phyloP scores from a whole-genome alignment of 2,888 invertebrate genomes.

The Mantis religiosa region DNA sequence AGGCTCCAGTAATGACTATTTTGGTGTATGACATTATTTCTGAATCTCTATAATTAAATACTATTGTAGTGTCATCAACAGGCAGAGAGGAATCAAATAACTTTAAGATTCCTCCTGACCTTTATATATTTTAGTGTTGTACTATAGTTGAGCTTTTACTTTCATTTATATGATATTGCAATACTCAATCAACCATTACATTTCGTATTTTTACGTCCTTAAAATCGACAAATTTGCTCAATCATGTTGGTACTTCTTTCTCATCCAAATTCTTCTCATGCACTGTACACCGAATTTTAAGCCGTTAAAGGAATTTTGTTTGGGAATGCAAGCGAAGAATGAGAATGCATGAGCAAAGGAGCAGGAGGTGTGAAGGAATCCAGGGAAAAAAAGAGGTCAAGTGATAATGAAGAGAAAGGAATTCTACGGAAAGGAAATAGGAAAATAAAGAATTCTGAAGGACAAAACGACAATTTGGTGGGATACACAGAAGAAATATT shows the following conservation, averaged over 20 bases:
- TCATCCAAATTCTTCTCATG: not conserved
- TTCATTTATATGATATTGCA: too few species aligned
- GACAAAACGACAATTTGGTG: not conserved
- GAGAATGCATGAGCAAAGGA: not conserved
- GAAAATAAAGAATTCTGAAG: not conserved
- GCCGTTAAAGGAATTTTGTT: not conserved
- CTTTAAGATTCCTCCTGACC: too few species aligned
- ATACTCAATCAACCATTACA: too few species aligned
- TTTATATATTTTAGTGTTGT: too few species aligned
- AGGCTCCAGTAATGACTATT: too few species aligned
- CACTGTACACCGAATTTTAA: not conserved
- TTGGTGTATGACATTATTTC: too few species aligned
- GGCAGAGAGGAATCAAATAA: too few species aligned
- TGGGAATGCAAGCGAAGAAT: not conserved
- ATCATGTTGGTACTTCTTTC: not conserved
- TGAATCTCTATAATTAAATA: too few species aligned
- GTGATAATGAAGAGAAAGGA: not conserved
- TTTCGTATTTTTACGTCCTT: too few species aligned
- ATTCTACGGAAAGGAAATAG: not conserved
- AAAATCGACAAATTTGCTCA: not conserved
- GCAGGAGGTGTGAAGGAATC: not conserved
- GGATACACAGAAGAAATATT: not conserved
- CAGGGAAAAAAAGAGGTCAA: not conserved
- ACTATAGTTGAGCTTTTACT: too few species aligned
- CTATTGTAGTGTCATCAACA: too few species aligned